Conservation (phyloP, 1,140 invertebrate genomes). For the Zaprionus ornatus region DNA sequence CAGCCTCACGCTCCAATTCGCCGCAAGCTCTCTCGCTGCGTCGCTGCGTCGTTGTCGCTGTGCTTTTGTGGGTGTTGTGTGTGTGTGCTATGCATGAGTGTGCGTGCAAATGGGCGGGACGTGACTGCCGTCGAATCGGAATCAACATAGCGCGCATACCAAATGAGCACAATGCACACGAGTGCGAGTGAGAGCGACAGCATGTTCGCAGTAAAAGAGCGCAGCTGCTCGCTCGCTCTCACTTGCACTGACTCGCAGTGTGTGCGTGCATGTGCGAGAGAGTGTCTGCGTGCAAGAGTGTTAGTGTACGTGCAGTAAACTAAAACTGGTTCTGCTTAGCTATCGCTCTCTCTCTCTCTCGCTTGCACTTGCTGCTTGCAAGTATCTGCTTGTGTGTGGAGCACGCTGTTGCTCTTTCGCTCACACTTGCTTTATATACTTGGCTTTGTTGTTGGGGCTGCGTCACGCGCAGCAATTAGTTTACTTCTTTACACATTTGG, state of each 20-base stretch:
- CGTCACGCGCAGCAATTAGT: conserved; percentile 82
- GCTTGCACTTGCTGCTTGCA: background rate
- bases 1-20: conserved; percentile 81
- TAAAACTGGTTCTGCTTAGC: conserved; percentile 42
- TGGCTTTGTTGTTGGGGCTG: conserved; percentile 66
- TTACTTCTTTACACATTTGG: conserved; percentile 81
- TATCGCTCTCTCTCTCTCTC: conserved; percentile 11
- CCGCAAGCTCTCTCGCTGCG: conserved; percentile 51
- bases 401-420: conserved; percentile 22
- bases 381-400: background rate
- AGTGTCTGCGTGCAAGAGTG: conserved; percentile 28
- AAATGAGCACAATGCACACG: conserved; percentile 60
- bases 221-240: conserved; percentile 34
- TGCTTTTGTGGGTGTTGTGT: conserved; percentile 32
- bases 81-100: conserved; percentile 44
- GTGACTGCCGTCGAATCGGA: conserved; percentile 84
- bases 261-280: conserved; percentile 10
- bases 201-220: conserved; percentile 22
- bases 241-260: conserved; percentile 30
- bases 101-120: conserved; percentile 84
- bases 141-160: conserved; percentile 83
- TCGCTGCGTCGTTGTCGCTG: conserved; percentile 9
- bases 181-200: conserved; percentile 43
- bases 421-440: conserved; percentile 63
- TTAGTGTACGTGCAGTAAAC: conserved; percentile 47